These are phyloP conservation scores for Parasteatoda tepidariorum DNA, from an alignment of 1,140 invertebrate genomes.

Conservation along the genomic window DNA sequence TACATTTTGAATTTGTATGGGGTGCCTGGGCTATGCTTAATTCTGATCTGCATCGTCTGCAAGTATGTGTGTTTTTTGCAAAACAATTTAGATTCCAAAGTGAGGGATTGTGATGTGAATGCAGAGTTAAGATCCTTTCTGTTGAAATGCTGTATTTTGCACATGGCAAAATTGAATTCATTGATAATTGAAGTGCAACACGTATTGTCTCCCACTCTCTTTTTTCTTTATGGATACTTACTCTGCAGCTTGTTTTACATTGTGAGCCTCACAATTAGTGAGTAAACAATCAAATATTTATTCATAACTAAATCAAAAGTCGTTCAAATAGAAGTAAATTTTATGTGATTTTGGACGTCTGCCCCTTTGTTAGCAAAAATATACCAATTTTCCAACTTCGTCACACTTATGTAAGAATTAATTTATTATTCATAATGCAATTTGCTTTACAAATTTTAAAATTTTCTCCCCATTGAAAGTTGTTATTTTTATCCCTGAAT, in stretches of 20 bases:
- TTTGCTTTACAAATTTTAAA: too few relatives aligned
- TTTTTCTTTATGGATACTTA: slow-evolving; percentile 14
- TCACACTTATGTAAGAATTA: too few relatives aligned
- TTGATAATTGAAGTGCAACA: background rate
- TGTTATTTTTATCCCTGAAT: too few relatives aligned
- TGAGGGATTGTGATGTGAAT: background rate
- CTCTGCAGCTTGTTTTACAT: slow-evolving; percentile 20
- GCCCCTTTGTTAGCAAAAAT: too few relatives aligned
- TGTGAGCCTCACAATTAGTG: slow-evolving; percentile 23
- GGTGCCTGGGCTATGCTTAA: background rate
- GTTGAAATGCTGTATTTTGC: background rate
- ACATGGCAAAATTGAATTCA: background rate
- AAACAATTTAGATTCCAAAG: background rate
- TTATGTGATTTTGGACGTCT: too few relatives aligned
- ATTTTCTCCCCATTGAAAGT: too few relatives aligned
- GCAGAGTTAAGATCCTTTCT: background rate
- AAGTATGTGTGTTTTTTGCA: background rate
- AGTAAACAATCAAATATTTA: background rate
- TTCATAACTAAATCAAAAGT: background rate
- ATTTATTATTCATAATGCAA: too few relatives aligned
- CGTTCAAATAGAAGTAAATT: too few relatives aligned
- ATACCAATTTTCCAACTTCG: too few relatives aligned
- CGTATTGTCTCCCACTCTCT: background rate
- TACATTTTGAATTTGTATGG: slow-evolving; percentile 20
- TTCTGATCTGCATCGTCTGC: background rate